These are phyloP conservation scores for Stigmatopora nigra DNA, from an alignment of 2,113 vertebrate genomes.

Conservation along the genomic window DNA sequence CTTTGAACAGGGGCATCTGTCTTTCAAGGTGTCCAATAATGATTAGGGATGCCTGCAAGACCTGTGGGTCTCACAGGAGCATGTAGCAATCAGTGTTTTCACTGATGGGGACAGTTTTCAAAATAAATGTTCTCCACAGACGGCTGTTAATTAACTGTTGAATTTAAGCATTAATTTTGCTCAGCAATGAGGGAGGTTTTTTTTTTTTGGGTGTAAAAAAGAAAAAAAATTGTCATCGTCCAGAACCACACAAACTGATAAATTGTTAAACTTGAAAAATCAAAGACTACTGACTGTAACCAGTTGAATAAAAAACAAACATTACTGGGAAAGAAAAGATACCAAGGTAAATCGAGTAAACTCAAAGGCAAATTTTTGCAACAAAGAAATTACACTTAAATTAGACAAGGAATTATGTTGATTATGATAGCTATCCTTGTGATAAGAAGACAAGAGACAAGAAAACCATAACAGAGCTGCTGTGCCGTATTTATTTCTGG, in stretches of 20 bases:
- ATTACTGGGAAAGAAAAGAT: slow-evolving; percentile 6
- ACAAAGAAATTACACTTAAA: slow-evolving; percentile 48
- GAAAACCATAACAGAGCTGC: slow-evolving; percentile 53
- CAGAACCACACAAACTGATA: slow-evolving; percentile 35
- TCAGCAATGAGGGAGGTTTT: slow-evolving; percentile 20
- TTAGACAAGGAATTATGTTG: slow-evolving; percentile 42
- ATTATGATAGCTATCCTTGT: slow-evolving; percentile 50
- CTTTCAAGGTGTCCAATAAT: slow-evolving; percentile 66
- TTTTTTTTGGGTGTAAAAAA: slow-evolving; percentile 2
- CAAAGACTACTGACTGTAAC: slow-evolving; percentile 24
- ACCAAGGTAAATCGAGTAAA: slow-evolving; percentile 24
- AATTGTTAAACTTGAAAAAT: slow-evolving; percentile 62
- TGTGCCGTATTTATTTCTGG: slow-evolving; percentile 48
- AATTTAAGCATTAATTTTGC: slow-evolving; percentile 57
- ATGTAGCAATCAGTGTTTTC: slow-evolving; percentile 58
- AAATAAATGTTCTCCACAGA: slow-evolving; percentile 55
- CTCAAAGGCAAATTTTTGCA: slow-evolving; percentile 56
- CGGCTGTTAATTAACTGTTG: slow-evolving; percentile 57
- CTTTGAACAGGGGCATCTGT: slow-evolving; percentile 63
- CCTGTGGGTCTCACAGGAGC: slow-evolving; percentile 50
- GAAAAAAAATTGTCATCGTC: not conserved
- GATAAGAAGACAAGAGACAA: slow-evolving; percentile 63
- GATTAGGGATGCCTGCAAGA: slow-evolving; percentile 68
- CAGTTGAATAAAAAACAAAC: not conserved
- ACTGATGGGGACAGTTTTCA: slow-evolving; percentile 44